Conservation (phyloP, 2,888 invertebrate genomes). For the Buathra laborator region DNA sequence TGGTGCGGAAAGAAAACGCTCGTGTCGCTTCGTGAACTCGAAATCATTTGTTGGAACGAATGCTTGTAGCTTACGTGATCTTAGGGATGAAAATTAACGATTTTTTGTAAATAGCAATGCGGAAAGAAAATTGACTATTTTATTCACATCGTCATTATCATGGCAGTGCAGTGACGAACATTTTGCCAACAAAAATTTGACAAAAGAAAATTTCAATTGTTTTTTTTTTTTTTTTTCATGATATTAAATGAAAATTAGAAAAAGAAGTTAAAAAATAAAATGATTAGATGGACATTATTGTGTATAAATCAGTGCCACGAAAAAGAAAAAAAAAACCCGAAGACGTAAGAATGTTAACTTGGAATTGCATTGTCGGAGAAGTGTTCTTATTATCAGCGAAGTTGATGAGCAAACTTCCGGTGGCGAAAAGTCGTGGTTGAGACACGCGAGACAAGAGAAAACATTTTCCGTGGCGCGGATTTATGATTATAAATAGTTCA, state of each 20-base stretch:
- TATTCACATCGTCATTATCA: not conserved
- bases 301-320: too few species aligned
- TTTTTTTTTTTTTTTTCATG: too few species aligned
- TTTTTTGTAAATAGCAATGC: not conserved
- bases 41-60: constrained; percentile 20
- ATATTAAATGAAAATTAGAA: too few species aligned
- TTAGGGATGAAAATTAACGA: constrained; percentile 16
- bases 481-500: constrained; percentile 84
- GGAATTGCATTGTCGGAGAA: not conserved
- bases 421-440: constrained; percentile 48
- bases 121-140: not conserved
- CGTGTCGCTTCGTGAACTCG: not conserved
- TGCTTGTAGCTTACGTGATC: constrained; percentile 25
- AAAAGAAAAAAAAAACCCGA: too few species aligned
- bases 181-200: too few species aligned
- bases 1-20: not conserved
- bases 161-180: not conserved
- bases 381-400: constrained; percentile 28
- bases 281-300: too few species aligned
- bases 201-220: not conserved
- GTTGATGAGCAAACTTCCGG: constrained; percentile 39
- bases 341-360: too few species aligned
- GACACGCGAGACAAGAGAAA: constrained; percentile 41
- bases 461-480: constrained; percentile 58
- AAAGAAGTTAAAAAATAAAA: too few species aligned